Evolutionary conservation across 2,888 invertebrate genomes (phyloP).

Genomic region (Bugulina stolonifera): DNA sequence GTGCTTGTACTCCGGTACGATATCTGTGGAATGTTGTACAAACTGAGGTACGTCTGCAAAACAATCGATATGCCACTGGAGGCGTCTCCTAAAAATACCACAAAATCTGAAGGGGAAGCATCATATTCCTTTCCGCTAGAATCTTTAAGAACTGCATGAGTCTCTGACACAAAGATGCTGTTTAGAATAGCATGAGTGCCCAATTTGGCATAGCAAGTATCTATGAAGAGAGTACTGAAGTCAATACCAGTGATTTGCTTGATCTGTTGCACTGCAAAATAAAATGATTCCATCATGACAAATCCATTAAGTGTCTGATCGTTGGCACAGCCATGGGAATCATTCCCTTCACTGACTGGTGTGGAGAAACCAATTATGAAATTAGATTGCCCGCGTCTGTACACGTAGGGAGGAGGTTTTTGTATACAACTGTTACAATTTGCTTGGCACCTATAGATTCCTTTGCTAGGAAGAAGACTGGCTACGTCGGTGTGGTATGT

Average conservation of each 20-base stretch:
- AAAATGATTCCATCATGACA: constrained; percentile 29
- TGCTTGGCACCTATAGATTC: not conserved
- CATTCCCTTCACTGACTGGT: not conserved
- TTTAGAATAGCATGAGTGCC: not conserved
- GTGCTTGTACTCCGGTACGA: constrained; percentile 41
- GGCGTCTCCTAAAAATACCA: constrained; percentile 28
- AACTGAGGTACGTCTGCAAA: constrained; percentile 35
- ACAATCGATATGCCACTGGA: constrained; percentile 41
- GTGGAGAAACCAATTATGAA: not conserved
- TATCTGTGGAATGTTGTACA: constrained; percentile 36
- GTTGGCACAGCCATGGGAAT: not conserved
- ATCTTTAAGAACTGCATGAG: not conserved
- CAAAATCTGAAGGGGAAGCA: not conserved
- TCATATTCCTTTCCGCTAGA: not conserved
- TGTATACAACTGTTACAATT: not conserved
- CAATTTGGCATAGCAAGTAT: constrained; percentile 15
- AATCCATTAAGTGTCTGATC: not conserved
- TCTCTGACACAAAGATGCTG: not conserved
- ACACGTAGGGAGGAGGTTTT: constrained; percentile 10
- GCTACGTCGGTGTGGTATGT: not conserved
- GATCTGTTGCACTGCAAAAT: constrained; percentile 29
- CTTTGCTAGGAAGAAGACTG: not conserved
- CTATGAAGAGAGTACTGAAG: constrained; percentile 6
- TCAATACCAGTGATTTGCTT: constrained; percentile 21
- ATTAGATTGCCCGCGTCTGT: not conserved